Evolutionary conservation across 1,140 invertebrate species (phyloP).

Genomic region (Trichonephila clavipes): DNA sequence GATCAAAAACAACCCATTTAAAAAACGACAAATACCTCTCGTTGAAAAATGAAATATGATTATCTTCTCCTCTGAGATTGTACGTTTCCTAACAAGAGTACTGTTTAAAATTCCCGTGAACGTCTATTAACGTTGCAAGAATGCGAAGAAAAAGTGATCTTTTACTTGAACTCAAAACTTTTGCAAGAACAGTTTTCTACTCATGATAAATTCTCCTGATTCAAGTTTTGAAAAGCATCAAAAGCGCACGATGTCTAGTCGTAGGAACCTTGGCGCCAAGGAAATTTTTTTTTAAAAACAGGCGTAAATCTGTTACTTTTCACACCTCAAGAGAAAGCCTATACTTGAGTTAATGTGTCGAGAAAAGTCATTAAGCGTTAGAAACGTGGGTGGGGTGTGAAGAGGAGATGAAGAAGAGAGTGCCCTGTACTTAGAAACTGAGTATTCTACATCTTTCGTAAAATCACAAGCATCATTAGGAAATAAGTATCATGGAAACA

Average conservation of each 20-base stretch:
- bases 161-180: conserved; percentile 61
- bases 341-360: conserved; percentile 75
- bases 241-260: conserved; percentile 60
- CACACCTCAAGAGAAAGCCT: conserved; percentile 66
- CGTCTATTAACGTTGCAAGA: conserved; percentile 22
- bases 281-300: conserved; percentile 60
- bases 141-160: conserved; percentile 52
- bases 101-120: conserved; percentile 47
- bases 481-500: conserved; percentile 55
- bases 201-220: conserved; percentile 63
- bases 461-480: conserved; percentile 76
- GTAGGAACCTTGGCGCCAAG: conserved; percentile 58
- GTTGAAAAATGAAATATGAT: conserved; percentile 4
- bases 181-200: conserved; percentile 57
- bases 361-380: conserved; percentile 69
- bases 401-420: background rate
- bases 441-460: conserved; percentile 56
- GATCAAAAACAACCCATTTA: background rate
- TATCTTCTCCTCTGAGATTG: conserved; percentile 2
- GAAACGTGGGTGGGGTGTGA: conserved; percentile 9
- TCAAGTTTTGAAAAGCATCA: conserved; percentile 70
- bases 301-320: conserved; percentile 71
- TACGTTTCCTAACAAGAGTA: conserved; percentile 4
- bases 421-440: background rate
- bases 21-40: conserved; percentile 5